phyloP scores from a whole-genome alignment of 2,113 vertebrate species.

The Macaca mulatta region DNA sequence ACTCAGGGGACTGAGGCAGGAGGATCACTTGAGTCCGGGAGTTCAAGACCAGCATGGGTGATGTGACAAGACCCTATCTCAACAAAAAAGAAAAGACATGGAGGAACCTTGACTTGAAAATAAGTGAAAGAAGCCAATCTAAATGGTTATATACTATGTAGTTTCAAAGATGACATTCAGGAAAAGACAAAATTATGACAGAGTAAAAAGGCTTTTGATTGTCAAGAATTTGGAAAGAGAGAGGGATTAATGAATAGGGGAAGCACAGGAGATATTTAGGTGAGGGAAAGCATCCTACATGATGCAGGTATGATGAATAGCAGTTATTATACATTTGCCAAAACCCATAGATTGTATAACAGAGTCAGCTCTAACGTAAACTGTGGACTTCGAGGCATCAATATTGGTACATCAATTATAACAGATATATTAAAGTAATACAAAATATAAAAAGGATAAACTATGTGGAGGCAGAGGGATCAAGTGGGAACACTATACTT shows the following conservation, averaged over 20 bases:
- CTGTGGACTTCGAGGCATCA: neutral
- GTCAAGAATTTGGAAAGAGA: neutral
- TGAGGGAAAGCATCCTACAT: neutral
- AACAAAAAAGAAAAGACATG: too few relatives aligned
- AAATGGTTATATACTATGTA: neutral
- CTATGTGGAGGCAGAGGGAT: neutral
- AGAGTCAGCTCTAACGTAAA: neutral
- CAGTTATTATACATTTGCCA: neutral
- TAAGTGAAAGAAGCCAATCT: neutral
- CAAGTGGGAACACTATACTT: neutral
- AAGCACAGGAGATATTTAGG: neutral
- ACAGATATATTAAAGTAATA: neutral
- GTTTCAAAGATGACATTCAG: neutral
- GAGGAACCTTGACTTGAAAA: neutral
- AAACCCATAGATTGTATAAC: neutral
- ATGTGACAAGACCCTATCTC: rapidly evolving
- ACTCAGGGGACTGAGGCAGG: neutral
- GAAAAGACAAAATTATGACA: neutral
- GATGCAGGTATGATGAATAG: neutral
- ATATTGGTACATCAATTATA: neutral
- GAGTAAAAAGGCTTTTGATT: neutral
- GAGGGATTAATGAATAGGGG: neutral
- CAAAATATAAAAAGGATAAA: neutral
- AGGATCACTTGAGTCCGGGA: neutral
- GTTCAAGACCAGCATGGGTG: neutral